phyloP scores from a whole-genome alignment of 2,113 vertebrate species.

The Mesocricetus auratus region DNA sequence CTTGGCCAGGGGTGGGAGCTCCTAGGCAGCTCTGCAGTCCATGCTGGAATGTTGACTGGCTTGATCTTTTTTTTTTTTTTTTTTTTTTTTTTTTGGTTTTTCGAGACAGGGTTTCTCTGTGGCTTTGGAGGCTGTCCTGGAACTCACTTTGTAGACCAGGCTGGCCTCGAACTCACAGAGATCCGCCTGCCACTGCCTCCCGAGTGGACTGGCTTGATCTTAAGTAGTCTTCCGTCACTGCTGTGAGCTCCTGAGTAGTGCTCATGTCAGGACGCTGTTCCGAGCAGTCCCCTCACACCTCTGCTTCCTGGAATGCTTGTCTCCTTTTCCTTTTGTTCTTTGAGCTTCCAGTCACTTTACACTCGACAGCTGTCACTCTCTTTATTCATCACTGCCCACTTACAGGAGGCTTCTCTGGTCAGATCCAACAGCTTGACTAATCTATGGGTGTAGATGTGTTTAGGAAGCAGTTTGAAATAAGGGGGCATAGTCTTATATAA shows the following conservation, averaged over 20 bases:
- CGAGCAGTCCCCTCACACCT: neutral
- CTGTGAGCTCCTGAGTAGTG: neutral
- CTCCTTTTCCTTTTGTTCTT: neutral
- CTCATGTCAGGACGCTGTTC: neutral
- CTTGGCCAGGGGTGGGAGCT: neutral
- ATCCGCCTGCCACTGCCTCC: too few relatives aligned
- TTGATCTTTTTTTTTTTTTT: too few relatives aligned
- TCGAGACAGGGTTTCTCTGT: too few relatives aligned
- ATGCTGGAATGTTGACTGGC: neutral
- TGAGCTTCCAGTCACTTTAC: neutral
- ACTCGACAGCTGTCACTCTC: neutral
- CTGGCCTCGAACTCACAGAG: too few relatives aligned
- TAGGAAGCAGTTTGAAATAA: neutral
- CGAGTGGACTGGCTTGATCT: neutral
- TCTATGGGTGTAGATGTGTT: neutral
- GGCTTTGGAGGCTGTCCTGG: too few relatives aligned
- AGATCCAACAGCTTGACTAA: neutral
- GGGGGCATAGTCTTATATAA: neutral
- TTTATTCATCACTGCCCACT: neutral
- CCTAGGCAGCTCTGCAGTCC: rapidly evolving
- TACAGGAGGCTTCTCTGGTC: neutral
- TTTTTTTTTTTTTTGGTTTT: too few relatives aligned
- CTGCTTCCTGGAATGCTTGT: too few relatives aligned
- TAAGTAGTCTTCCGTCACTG: too few relatives aligned
- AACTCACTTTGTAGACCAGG: too few relatives aligned